phyloP scores from a whole-genome alignment of 2,797 vertebrate species.

The Melanotaenia pygmaea region DNA sequence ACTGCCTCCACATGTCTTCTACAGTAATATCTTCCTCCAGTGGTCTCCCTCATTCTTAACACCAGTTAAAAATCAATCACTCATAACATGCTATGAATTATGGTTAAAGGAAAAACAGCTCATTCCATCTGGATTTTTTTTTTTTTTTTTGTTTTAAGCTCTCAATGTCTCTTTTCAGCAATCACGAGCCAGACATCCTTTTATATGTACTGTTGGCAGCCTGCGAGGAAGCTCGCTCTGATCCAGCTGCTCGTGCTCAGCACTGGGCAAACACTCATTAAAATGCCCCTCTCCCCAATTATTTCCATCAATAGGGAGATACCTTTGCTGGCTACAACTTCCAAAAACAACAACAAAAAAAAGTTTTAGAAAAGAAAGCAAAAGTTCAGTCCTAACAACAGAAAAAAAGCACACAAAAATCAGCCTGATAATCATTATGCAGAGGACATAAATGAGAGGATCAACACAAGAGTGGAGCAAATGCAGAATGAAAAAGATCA shows the following conservation, averaged over 20 bases:
- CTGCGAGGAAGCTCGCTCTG: conserved; percentile 44
- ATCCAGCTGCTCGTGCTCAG: conserved; percentile 49
- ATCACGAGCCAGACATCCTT: conserved; percentile 25
- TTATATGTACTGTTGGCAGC: conserved; percentile 56
- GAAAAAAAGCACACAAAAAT: conserved; percentile 16
- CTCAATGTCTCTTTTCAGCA: conserved; percentile 36
- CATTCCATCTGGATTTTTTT: conserved; percentile 38
- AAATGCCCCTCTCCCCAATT: conserved; percentile 59
- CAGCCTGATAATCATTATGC: conserved; percentile 39
- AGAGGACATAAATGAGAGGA: conserved; percentile 17
- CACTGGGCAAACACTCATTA: conserved; percentile 43
- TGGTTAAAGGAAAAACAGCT: conserved; percentile 30
- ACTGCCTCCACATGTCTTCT: conserved; percentile 22
- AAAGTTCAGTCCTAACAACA: conserved; percentile 23
- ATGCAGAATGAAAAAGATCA: conserved; percentile 10
- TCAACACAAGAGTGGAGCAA: background rate
- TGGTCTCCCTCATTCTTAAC: background rate
- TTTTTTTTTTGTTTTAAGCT: conserved; percentile 27
- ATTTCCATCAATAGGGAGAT: conserved; percentile 60
- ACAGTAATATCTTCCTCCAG: conserved; percentile 38
- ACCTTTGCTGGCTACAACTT: conserved; percentile 52
- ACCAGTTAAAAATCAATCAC: conserved; percentile 54
- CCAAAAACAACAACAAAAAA: conserved; percentile 28
- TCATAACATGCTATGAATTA: conserved; percentile 51
- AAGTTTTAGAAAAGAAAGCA: conserved; percentile 29